Evolutionary conservation across 2,888 invertebrate species (phyloP), one percentile per base, ranked within the genome.

Genomic region (Beris chalybata): DNA sequence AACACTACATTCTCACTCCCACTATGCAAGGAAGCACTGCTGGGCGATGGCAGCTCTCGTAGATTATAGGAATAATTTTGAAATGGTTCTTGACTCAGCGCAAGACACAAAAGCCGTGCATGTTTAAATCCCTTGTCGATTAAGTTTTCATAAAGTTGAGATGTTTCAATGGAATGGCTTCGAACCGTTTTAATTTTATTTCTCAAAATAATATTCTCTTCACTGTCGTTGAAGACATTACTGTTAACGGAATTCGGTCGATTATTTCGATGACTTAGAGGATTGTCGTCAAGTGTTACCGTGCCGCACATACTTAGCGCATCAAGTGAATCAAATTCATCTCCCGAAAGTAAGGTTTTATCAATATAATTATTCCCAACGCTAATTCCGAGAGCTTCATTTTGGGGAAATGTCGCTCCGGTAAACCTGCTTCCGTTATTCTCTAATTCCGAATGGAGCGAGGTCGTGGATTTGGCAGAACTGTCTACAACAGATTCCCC

Each of bases 21-120:
- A 72, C 80, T 81, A 73, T 80, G 79, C 71, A 81, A 69, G 2
- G 81, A 81, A 38, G 80, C 80, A 71, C 79, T 81, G 71, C 80
- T 80, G 45, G 80, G 80, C 50, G 81, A 81, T 13, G 80, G 81
- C 69, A 80, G 71, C 69, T 81, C 81, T 66, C 77, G 75, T 64
- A 79, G 78, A 68, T 80, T 76, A 67, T 78, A 73, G 58, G 77
- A 73, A 15, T 6, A 7, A 65, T 56, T 54, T 70, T 79, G 80
- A 72, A 80, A 81, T 54, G 79, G 77, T 64, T 81, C 81, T 70
- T 81, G 80, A 12, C 77, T 76, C 73, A 80, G 70, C 4, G 77
- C 74, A 68, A 80, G 71, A 67, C 78, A 77, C n/a, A 79, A 72
- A 50, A 77, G 76, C n/a, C 74, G 75, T 43, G 77, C 76, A 54